Conservation (phyloP, 2,888 invertebrate species). For the Lepetodrilus schrolli region DNA sequence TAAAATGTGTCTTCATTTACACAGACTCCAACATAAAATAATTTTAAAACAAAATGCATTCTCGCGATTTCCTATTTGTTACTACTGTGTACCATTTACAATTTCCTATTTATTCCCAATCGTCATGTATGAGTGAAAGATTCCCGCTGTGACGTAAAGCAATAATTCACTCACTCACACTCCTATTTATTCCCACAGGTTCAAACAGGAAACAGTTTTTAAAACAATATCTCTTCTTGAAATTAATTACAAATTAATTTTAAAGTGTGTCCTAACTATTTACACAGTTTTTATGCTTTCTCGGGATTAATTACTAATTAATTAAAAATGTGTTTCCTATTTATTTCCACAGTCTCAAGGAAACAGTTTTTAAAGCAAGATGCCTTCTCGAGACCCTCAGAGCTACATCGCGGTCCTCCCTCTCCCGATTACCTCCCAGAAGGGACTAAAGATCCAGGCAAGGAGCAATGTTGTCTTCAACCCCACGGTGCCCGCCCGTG, state of each 20-base stretch:
- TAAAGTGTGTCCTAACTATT: neutral
- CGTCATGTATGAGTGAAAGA: too few relatives aligned
- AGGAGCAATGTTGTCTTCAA: conserved; percentile 66
- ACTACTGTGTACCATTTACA: neutral
- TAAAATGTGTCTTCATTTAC: too few relatives aligned
- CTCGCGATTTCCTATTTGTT: neutral
- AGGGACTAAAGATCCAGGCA: conserved; percentile 64
- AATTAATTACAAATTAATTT: too few relatives aligned
- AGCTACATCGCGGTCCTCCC: conserved; percentile 59
- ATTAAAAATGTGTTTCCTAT: neutral
- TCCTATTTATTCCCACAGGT: too few relatives aligned
- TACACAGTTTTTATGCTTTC: neutral
- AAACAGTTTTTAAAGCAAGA: neutral
- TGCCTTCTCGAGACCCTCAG: conserved; percentile 56
- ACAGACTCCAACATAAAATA: too few relatives aligned
- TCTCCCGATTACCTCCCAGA: conserved; percentile 64
- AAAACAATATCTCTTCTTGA: too few relatives aligned
- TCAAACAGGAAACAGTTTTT: too few relatives aligned
- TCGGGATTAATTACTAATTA: neutral
- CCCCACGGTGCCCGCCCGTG: conserved; percentile 63
- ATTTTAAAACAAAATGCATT: too few relatives aligned
- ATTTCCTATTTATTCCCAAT: neutral
- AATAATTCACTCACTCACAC: too few relatives aligned
- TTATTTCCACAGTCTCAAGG: neutral
- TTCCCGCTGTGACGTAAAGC: too few relatives aligned